Percentiles rank a stretch among this genome's conserved stretches.
Evolutionary conservation across 2,888 invertebrate genomes (phyloP).

Genomic region (Rotaria socialis): DNA sequence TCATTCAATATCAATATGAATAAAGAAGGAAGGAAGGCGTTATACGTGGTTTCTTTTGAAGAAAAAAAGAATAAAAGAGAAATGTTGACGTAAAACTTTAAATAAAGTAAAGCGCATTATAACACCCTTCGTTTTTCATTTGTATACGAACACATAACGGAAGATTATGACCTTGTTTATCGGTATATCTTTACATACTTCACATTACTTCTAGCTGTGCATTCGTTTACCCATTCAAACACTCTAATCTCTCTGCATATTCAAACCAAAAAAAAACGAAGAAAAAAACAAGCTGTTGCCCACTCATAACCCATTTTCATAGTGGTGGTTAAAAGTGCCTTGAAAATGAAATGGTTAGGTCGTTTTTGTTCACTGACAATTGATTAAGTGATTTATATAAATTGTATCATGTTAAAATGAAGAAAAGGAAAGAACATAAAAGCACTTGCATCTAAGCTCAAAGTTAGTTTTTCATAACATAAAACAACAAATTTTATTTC

Average conservation of each 20-base stretch:
- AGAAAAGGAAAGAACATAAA: background rate
- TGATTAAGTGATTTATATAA: conserved; percentile 2
- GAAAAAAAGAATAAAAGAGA: background rate
- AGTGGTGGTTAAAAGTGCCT: background rate
- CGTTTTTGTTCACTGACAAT: background rate
- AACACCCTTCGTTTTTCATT: background rate
- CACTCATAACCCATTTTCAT: background rate
- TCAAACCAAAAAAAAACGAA: conserved; percentile 5
- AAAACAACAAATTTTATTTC: background rate
- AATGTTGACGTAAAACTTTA: background rate
- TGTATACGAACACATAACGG: background rate
- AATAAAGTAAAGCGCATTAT: background rate
- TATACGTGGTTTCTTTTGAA: background rate
- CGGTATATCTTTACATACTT: conserved; percentile 26
- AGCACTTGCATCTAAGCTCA: background rate
- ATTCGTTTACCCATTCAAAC: conserved; percentile 15
- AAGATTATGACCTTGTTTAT: conserved; percentile 4
- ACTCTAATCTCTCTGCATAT: conserved; percentile 12
- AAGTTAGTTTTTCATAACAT: background rate
- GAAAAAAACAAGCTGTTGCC: conserved; percentile 17
- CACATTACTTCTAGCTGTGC: conserved; percentile 19
- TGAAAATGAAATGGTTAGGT: background rate
- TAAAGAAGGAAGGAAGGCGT: background rate
- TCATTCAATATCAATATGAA: background rate
- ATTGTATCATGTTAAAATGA: background rate